Evolutionary conservation across 2,797 vertebrate genomes (phyloP), one percentile per base, ranked within the genome.

Genomic region (Yasuhikotakia modesta): DNA sequence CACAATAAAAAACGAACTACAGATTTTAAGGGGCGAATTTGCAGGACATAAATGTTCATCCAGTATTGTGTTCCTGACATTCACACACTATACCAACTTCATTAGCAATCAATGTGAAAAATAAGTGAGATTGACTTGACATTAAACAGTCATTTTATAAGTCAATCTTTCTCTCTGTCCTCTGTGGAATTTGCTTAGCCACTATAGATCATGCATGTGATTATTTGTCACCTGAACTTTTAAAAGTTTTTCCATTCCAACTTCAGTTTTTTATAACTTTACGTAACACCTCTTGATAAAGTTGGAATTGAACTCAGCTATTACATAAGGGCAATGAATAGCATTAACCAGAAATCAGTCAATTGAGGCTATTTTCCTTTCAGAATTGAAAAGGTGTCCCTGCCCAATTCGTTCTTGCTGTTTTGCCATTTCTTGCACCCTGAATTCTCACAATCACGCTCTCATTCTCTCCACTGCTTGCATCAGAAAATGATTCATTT

Each of bases 81-180:
- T 73, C 53, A 73, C 58, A 81, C 73, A 45, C 48, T 58, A 64
- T 12, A 53, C 17, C 19, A 27, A 70, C 50, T 57, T 52, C 64
- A 21, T 68, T 50, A 57, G 50, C 61, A 58, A 78, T 78, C 70
- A 71, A 76, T 63, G 27, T 19, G 2, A 66, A 73, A 64, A 48
- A 22, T 65, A 53, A 65, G 39, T 12, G 6, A 21, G 24, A 61
- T 16, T 63, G 39, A 13, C n/a, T 71, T 79, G 76, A 84, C 72
- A 73, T 81, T 84, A 79, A 81, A 82, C 46, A 70, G 17, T n/a
- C 45, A 55, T 70, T 71, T 55, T 12, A 53, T n/a, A 70, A 11
- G 48, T 58, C 65, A 57, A 64, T 79, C 5, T 27, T 43, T 35
- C 50, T 22, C 39, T 14, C 19, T 17, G 6, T 58, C 32, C 48